Percentiles rank a stretch among this genome's conserved stretches.
Conservation (phyloP, 1,140 invertebrate genomes). For the Palaemon carinicauda region DNA sequence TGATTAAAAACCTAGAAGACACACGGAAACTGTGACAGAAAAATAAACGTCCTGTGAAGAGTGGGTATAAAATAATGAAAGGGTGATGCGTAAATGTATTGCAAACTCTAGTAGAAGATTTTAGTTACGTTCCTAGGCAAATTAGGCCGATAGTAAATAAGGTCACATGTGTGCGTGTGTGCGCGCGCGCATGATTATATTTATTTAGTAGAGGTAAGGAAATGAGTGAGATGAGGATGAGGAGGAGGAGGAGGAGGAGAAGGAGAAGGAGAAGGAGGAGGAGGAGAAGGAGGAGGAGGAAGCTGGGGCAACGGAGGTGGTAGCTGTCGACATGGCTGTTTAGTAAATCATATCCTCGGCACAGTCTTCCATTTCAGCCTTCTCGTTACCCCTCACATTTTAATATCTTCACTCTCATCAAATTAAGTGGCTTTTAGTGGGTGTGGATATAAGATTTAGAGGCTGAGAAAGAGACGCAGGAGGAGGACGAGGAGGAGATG, state of each 20-base stretch:
- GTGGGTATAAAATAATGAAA: no score
- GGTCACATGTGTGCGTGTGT: neutral
- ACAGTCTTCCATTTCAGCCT: conserved; percentile 23
- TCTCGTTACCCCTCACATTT: conserved; percentile 17
- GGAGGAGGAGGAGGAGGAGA: neutral
- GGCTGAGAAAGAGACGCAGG: no score
- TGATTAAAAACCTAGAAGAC: no score
- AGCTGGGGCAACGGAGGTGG: neutral
- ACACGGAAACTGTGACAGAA: no score
- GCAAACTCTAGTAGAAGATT: no score
- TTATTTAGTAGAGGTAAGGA: neutral
- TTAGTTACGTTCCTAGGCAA: no score
- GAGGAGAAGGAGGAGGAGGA: neutral
- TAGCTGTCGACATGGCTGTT: neutral
- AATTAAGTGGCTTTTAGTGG: conserved; percentile 41
- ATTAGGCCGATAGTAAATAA: no score
- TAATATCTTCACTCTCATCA: conserved; percentile 26
- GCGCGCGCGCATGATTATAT: neutral
- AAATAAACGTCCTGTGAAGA: no score
- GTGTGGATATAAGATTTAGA: conserved; percentile 14
- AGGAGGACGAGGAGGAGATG: neutral
- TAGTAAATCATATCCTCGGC: neutral
- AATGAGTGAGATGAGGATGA: neutral
- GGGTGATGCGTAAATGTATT: no score
- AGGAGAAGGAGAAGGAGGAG: neutral